Conservation (phyloP, 1,140 invertebrate species). For the Odontomachus brunneus region DNA sequence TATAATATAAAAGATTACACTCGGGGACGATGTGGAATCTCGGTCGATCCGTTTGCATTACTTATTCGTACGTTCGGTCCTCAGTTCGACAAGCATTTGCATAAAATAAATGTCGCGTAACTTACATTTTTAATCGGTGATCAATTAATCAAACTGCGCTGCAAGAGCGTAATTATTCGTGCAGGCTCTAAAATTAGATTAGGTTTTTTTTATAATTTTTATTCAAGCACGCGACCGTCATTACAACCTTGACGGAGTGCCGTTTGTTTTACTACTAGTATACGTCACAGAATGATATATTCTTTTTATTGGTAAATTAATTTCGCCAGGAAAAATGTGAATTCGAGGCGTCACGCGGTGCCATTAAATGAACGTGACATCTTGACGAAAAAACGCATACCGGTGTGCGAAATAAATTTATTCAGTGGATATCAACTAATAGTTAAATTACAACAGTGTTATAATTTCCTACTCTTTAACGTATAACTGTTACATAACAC, state of each 20-base stretch:
- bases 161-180: neutral
- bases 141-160: neutral
- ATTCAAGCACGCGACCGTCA: neutral
- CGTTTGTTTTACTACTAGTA: neutral
- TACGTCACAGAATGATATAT: neutral
- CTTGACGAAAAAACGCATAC: slow-evolving; percentile 18
- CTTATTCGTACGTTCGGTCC: neutral
- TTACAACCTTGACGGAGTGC: neutral
- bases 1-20: too few species aligned
- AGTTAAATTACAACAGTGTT: too few species aligned
- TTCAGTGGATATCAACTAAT: too few species aligned
- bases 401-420: slow-evolving; percentile 7
- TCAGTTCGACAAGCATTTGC: slow-evolving; percentile 27
- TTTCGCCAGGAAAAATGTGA: neutral
- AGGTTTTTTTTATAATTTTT: neutral
- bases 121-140: slow-evolving; percentile 12
- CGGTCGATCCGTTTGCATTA: neutral
- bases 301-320: neutral
- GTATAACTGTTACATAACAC: too few species aligned
- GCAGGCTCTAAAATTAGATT: neutral
- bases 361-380: slow-evolving; percentile 25
- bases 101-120: neutral
- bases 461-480: too few species aligned
- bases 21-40: neutral
- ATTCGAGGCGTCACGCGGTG: neutral